Conservation (phyloP, 2,113 vertebrate species). For the Caretta caretta region DNA sequence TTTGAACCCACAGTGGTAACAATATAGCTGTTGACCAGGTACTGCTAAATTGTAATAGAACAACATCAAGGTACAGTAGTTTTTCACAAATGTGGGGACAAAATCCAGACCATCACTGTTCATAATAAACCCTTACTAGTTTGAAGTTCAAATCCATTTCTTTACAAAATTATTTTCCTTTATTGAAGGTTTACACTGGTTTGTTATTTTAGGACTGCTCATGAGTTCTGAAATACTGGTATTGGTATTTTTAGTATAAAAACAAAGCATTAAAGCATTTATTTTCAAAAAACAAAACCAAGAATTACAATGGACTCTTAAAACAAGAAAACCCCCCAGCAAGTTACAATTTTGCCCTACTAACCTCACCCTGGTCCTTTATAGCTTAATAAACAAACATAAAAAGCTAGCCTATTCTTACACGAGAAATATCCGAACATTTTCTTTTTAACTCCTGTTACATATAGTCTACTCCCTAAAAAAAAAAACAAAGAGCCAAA, state of each 20-base stretch:
- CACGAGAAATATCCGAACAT: neutral
- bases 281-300: slow-evolving; percentile 4
- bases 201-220: slow-evolving; percentile 66
- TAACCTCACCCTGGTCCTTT: neutral
- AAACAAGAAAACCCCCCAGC: neutral
- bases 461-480: neutral
- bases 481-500: neutral
- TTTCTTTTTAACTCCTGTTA: neutral
- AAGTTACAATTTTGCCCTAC: neutral
- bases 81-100: slow-evolving; percentile 18
- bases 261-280: slow-evolving; percentile 26
- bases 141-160: slow-evolving; percentile 54
- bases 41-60: slow-evolving; percentile 24
- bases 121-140: neutral
- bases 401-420: neutral
- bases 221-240: slow-evolving; percentile 48
- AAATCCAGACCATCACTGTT: neutral
- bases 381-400: neutral
- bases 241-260: slow-evolving; percentile 39
- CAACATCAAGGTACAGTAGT: slow-evolving; percentile 11
- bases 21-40: slow-evolving; percentile 14
- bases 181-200: slow-evolving; percentile 36
- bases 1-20: neutral
- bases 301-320: neutral
- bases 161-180: slow-evolving; percentile 63